A percentile compares a stretch with the other conserved stretches of the same genome.
Conservation (phyloP, 2,797 vertebrate species). For the Sciurus vulgaris region DNA sequence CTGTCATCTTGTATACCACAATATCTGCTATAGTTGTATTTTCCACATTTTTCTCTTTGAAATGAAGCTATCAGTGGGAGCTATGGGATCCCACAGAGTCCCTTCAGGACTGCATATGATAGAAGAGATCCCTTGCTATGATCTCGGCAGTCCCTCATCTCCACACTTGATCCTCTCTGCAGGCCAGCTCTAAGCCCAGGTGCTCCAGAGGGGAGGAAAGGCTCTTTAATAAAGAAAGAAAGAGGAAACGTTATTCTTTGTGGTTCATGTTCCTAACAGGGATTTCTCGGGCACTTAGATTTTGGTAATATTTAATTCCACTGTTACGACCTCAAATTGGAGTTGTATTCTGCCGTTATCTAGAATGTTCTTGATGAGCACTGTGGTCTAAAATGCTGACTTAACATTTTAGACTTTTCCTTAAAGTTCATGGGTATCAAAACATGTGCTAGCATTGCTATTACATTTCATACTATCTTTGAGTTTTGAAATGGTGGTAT, state of each 20-base stretch:
- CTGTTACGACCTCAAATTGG: background rate
- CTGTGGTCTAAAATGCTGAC: conserved; percentile 7
- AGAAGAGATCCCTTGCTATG: background rate
- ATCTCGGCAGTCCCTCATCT: background rate
- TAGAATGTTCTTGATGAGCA: conserved; percentile 28
- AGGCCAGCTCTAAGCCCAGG: background rate
- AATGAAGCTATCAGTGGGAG: background rate
- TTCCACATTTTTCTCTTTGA: conserved; percentile 48
- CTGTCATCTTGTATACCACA: background rate
- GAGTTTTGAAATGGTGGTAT: conserved; percentile 3
- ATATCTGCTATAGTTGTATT: background rate
- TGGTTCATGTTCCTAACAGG: background rate
- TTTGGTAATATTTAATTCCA: background rate
- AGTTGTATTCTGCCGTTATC: background rate
- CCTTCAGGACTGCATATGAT: background rate
- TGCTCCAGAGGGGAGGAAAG: background rate
- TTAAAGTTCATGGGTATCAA: conserved; percentile 22
- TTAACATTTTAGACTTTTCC: conserved; percentile 23
- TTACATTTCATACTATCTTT: conserved; percentile 30
- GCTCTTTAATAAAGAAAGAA: background rate
- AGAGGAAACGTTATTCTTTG: background rate
- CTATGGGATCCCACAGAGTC: conserved; percentile 12
- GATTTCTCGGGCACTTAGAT: background rate
- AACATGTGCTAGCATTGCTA: background rate
- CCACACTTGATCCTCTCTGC: background rate